Conservation (phyloP, 2,888 invertebrate species). For the Tridacna gigas region DNA sequence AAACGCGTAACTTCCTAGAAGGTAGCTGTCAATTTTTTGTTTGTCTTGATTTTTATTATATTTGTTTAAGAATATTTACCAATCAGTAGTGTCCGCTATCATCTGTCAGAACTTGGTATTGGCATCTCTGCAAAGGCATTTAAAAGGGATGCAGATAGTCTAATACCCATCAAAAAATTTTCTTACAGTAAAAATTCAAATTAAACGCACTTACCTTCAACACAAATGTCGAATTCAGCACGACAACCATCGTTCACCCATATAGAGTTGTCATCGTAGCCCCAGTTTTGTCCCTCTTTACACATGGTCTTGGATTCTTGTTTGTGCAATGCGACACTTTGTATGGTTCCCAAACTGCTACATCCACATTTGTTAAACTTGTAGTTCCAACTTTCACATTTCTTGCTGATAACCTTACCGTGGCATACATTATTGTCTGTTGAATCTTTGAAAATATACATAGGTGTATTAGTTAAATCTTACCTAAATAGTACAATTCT, state of each 20-base stretch:
- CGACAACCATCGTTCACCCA: conserved; percentile 20
- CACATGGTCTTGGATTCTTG: not conserved
- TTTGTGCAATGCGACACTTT: not conserved
- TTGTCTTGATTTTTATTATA: too few species aligned
- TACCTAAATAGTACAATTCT: not conserved
- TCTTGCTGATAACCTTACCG: not conserved
- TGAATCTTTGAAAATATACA: not conserved
- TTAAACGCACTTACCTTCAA: not conserved
- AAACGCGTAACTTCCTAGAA: too few species aligned
- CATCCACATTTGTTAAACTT: not conserved
- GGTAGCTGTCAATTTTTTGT: too few species aligned
- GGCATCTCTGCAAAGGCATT: too few species aligned
- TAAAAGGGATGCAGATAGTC: too few species aligned
- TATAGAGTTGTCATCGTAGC: conserved; percentile 1
- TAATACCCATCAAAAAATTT: too few species aligned
- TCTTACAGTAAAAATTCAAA: not conserved
- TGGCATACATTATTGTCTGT: not conserved
- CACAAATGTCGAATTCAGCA: conserved; percentile 3
- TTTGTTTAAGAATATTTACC: too few species aligned
- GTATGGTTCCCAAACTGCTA: not conserved
- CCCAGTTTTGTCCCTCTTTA: not conserved
- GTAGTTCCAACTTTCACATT: not conserved
- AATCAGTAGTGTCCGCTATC: too few species aligned
- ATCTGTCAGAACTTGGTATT: too few species aligned
- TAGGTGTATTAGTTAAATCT: not conserved